Evolutionary conservation across 1,140 invertebrate species (phyloP).

Genomic region (Drosophila suzukii): DNA sequence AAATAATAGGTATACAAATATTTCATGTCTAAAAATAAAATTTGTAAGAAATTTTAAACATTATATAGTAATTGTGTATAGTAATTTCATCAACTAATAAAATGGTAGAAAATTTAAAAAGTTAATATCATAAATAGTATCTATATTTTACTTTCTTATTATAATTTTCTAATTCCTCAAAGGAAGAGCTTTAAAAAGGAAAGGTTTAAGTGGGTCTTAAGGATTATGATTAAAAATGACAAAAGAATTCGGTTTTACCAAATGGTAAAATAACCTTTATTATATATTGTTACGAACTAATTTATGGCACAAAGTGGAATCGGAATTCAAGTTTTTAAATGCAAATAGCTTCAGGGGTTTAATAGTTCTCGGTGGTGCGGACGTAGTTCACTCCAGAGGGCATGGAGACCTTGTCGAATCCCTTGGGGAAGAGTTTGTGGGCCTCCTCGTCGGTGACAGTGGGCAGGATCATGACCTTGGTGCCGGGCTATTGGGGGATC

Average conservation of each 20-base stretch:
- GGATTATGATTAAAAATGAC: too few relatives aligned
- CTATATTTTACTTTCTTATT: too few relatives aligned
- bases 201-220: not conserved
- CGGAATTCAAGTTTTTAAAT: not conserved
- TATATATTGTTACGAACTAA: not conserved
- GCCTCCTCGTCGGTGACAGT: conserved; percentile 89
- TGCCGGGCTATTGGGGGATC: conserved; percentile 87
- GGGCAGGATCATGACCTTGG: conserved; percentile 93
- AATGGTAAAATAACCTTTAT: conserved; percentile 8
- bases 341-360: conserved; percentile 29
- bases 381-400: conserved; percentile 93
- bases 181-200: too few relatives aligned
- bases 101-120: too few relatives aligned
- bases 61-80: too few relatives aligned
- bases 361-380: conserved; percentile 90
- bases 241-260: not conserved
- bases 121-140: too few relatives aligned
- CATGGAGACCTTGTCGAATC: conserved; percentile 88
- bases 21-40: too few relatives aligned
- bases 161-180: too few relatives aligned
- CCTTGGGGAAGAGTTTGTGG: conserved; percentile 89
- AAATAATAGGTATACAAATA: too few relatives aligned
- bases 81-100: too few relatives aligned
- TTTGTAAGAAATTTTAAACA: too few relatives aligned
- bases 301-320: conserved; percentile 29